Evolutionary conservation across 1,140 invertebrate genomes (phyloP).

Genomic region (Diachasma alloeum): DNA sequence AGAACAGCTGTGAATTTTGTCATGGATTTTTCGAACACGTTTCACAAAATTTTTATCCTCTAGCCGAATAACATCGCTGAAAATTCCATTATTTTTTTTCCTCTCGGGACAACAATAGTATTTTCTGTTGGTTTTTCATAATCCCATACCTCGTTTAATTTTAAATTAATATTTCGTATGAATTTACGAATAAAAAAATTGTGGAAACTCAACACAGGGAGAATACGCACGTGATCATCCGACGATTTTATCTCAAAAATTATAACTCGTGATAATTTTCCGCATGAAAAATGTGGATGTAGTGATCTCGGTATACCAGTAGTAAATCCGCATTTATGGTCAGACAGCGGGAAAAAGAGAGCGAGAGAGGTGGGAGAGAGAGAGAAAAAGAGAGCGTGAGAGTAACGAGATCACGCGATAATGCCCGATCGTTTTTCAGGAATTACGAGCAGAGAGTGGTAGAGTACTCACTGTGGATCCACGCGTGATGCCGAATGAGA

Average conservation of each 20-base stretch:
- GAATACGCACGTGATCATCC: neutral
- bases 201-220: neutral
- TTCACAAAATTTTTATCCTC: no score
- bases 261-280: slow-evolving; percentile 1
- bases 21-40: no score
- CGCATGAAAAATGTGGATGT: neutral
- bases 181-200: neutral
- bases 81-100: no score
- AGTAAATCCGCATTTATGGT: slow-evolving; percentile 20
- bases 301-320: neutral
- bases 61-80: no score
- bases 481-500: neutral
- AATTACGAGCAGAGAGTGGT: neutral
- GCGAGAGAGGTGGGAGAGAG: neutral
- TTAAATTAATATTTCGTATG: neutral
- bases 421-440: neutral
- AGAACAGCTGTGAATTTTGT: no score
- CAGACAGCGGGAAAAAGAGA: neutral
- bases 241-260: neutral
- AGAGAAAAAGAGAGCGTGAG: neutral
- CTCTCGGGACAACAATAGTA: no score
- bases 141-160: neutral
- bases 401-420: neutral
- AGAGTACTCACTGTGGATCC: neutral
- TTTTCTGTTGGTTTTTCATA: neutral